Conservation (phyloP, 2,888 invertebrate genomes). For the Plagodis pulveraria region DNA sequence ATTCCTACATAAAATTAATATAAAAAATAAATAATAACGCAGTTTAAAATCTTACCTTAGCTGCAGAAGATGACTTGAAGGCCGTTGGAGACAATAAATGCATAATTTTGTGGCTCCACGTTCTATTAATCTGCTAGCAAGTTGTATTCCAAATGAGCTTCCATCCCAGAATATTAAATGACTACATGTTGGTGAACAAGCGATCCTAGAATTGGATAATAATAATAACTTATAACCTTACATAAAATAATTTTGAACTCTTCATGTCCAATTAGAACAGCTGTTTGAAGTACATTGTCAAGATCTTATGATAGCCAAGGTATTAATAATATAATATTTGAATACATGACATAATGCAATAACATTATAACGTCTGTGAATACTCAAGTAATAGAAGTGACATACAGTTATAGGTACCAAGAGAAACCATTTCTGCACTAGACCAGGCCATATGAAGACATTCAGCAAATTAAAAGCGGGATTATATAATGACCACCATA, state of each 20-base stretch:
- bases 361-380: too few species aligned
- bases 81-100: constrained; percentile 28
- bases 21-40: neutral
- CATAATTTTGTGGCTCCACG: constrained; percentile 50
- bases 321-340: too few species aligned
- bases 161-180: constrained; percentile 47
- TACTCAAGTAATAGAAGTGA: too few species aligned
- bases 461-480: too few species aligned
- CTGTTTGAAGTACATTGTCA: neutral
- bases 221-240: neutral
- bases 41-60: constrained; percentile 6
- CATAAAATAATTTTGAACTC: neutral
- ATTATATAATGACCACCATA: too few species aligned
- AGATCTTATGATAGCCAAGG: too few species aligned
- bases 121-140: constrained; percentile 47
- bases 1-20: too few species aligned
- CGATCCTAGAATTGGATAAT: constrained; percentile 33
- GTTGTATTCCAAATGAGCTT: constrained; percentile 42
- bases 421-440: too few species aligned
- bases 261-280: neutral
- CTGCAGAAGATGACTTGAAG: constrained; percentile 7
- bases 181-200: constrained; percentile 7
- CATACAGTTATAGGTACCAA: too few species aligned
- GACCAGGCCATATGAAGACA: too few species aligned
- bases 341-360: too few species aligned